Evolutionary conservation across 2,113 vertebrate genomes (phyloP), one percentile per base, ranked within the genome.

Genomic region (Beaufortia kweichowensis): DNA sequence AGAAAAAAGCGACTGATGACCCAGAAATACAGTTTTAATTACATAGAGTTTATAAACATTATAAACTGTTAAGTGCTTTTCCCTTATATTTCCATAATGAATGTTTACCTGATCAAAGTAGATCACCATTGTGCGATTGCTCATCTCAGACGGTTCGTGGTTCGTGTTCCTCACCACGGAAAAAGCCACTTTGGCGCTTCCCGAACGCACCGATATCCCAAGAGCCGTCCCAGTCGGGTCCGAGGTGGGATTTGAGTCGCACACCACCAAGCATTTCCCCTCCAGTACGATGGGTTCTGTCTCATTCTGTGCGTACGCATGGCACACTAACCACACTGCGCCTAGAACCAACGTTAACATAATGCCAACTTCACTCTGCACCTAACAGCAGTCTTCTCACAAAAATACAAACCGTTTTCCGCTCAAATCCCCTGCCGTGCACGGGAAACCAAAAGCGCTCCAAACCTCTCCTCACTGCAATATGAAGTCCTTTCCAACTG

Each of bases 61-160:
- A 35, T 11, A 57, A 35, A 53, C 48, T 17, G 67, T 71, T 6
- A 21, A n/a, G 19, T 14, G 6, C 43, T 12, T 46, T 46, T 3
- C 43, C 6, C 23, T 62, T 23, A 29, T 5, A 6, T 80, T 56
- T 56, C 29, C 15, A 21, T 23, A 28, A 10, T n/a, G 28, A 17
- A 79, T 62, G 79, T 84, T 81, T 91, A 96, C 96, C 94, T 94
- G 94, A 85, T 97, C 96, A 81, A 98, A 98, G 91, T 98, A 98
- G 89, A 98, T 97, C 85, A 96, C 94, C 95, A 96, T 97, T 60
- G 95, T 96, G 73, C 95, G 93, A 86, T 98, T 98, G 88, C 96
- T 98, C 96, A 98, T 98, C 92, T 99, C 97, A 50, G 96, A 98
- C 57, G 97, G 97, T 78, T 99, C 97, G 77, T 98, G 97, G 93